A percentile compares a stretch with the other conserved stretches of the same genome.
Conservation (phyloP, 2,888 invertebrate genomes). For the Xestia c-nigrum region DNA sequence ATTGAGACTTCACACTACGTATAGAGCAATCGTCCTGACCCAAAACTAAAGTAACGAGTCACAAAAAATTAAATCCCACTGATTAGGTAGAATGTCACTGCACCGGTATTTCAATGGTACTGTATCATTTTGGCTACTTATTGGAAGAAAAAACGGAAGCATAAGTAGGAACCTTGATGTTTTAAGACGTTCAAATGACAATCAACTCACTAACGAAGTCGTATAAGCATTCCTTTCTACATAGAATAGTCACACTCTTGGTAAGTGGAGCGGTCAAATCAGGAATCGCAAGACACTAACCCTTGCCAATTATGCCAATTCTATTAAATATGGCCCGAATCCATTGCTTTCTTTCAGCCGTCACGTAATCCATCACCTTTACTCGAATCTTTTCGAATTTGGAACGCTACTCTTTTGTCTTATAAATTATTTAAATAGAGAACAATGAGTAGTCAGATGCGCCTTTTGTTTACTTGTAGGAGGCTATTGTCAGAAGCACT, state of each 20-base stretch:
- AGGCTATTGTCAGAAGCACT: constrained; percentile 83
- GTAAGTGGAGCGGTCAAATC: neutral
- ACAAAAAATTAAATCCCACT: neutral
- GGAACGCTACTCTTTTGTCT: constrained; percentile 74
- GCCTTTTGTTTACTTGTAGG: constrained; percentile 82
- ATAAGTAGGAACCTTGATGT: neutral
- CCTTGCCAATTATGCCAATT: constrained; percentile 1
- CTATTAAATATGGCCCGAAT: constrained; percentile 1
- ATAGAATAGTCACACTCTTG: neutral
- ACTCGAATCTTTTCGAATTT: constrained; percentile 49
- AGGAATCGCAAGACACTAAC: neutral
- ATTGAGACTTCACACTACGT: neutral
- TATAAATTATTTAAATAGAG: constrained; percentile 77
- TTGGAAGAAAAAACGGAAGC: no score
- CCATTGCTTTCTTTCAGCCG: constrained; percentile 33
- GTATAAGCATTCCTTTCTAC: neutral
- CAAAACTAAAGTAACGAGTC: neutral
- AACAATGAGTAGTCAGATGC: constrained; percentile 78
- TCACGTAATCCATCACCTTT: constrained; percentile 33
- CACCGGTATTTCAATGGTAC: neutral
- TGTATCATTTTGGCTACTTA: neutral
- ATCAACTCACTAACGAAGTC: neutral
- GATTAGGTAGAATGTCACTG: neutral
- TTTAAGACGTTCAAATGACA: neutral
- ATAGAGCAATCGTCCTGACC: neutral